Percentiles rank a stretch among this genome's conserved stretches.
These are phyloP conservation scores for Dufourea novaeangliae DNA, from an alignment of 1,140 invertebrate genomes.

Conservation along the genomic window DNA sequence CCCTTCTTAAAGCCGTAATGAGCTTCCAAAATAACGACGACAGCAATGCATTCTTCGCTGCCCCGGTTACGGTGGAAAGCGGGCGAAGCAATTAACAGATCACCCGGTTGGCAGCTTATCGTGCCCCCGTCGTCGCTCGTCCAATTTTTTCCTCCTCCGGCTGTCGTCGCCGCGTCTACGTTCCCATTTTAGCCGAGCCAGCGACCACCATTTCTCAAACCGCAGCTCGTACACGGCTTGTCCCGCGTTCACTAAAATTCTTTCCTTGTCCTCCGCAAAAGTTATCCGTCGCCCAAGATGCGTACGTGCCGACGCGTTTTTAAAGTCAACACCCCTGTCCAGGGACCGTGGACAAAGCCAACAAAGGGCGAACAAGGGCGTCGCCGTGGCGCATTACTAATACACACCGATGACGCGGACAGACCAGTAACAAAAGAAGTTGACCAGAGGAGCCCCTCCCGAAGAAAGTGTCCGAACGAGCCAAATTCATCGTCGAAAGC, in stretches of 20 bases:
- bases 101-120: conserved; percentile 20
- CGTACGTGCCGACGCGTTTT: conserved; percentile 25
- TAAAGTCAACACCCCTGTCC: neutral
- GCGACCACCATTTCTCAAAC: conserved; percentile 37
- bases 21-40: conserved; percentile 27
- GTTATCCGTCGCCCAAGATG: conserved; percentile 23
- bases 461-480: too few species aligned
- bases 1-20: neutral
- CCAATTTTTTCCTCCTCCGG: conserved; percentile 12
- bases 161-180: conserved; percentile 13
- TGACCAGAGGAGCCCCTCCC: too few species aligned
- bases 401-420: neutral
- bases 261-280: conserved; percentile 35
- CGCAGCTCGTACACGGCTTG: conserved; percentile 5
- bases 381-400: neutral
- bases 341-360: neutral
- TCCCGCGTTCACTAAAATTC: conserved; percentile 45
- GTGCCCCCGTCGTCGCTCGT: neutral
- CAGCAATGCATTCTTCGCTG: conserved; percentile 5
- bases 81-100: conserved; percentile 39
- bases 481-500: conserved; percentile 23
- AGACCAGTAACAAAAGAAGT: too few species aligned
- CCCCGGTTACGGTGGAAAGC: neutral
- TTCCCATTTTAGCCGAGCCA: conserved; percentile 32
- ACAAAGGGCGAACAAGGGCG: conserved; percentile 3